These are phyloP conservation scores for Amyelois transitella DNA, from an alignment of 1,140 invertebrate genomes.

Conservation along the genomic window DNA sequence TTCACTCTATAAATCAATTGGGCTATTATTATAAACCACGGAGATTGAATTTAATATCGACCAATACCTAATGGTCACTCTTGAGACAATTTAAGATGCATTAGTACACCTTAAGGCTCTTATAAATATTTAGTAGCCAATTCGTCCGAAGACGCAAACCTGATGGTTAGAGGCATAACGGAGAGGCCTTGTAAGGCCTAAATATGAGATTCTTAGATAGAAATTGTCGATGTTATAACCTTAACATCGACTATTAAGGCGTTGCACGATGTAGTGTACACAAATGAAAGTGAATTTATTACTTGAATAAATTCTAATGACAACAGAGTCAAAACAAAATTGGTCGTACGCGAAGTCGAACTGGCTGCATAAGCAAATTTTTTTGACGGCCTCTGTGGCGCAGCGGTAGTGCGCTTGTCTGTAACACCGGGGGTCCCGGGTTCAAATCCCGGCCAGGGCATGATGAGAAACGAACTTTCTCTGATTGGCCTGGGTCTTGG, in stretches of 20 bases:
- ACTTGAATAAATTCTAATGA: not conserved
- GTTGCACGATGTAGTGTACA: not conserved
- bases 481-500: too few relatives aligned
- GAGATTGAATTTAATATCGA: constrained; percentile 35
- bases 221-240: not conserved
- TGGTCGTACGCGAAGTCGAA: not conserved
- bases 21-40: constrained; percentile 30
- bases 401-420: too few relatives aligned
- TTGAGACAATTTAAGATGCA: constrained; percentile 45
- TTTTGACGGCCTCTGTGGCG: too few relatives aligned
- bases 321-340: not conserved
- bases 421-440: too few relatives aligned
- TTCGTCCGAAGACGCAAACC: constrained; percentile 24
- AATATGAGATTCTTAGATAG: not conserved
- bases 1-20: constrained; percentile 36
- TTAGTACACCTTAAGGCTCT: constrained; percentile 33
- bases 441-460: too few relatives aligned
- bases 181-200: not conserved
- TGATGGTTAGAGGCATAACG: constrained; percentile 18
- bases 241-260: not conserved
- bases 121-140: constrained; percentile 53
- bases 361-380: too few relatives aligned
- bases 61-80: constrained; percentile 26
- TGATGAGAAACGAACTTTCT: too few relatives aligned
- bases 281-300: not conserved